Base-by-base conservation (phyloP, 1,140 invertebrate genomes). In the Tribolium madens region DNA sequence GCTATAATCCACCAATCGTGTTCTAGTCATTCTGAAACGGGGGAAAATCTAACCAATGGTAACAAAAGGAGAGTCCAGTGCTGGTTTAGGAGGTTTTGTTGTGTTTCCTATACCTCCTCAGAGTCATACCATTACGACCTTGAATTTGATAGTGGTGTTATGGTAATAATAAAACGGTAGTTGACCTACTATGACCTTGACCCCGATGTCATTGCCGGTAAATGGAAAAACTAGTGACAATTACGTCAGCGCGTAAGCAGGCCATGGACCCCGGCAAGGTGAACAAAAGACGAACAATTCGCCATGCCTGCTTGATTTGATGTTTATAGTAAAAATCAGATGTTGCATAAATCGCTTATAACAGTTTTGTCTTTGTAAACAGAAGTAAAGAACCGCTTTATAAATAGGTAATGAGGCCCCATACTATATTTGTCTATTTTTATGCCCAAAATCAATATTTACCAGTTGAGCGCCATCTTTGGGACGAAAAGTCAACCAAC, bases 61-160 rank as follows among this genome's bases (percentile, higher is more conserved):
- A 4, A 9, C 0, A 33, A 14, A 12, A 26, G 70, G 46, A 6
- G 70, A n/a, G 18, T 7, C 14, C 2, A 12, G 21, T 7, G 4
- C 4, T 12, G 6, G 69, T 72, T 33, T 50, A 73, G 48, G 71
- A 73, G 71, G 71, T 73, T 33, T 53, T 52, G 47, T 12, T 21
- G 13, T 10, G 9, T 2, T 73, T 73, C 15, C 69, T 10, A 73
- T 70, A 47, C 64, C 64, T 70, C 64, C 64, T 70, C 31, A 14
- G 18, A n/a, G 14, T 31, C n/a, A 52, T 14, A 73, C 71, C 26
- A 52, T 53, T 73, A n/a, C 14, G 50, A 53, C 71, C 71, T 73
- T 73, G 71, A 53, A 53, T 53, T 46, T 73, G 48, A 73, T 73
- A 73, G 48, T 52, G 48, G 26, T 69, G 36, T 46, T 69, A 36